Percentiles rank a stretch among this genome's conserved stretches.
Conservation (phyloP, 35 echinoderm and acorn worm genomes). For the Stichopus chloronotus region DNA sequence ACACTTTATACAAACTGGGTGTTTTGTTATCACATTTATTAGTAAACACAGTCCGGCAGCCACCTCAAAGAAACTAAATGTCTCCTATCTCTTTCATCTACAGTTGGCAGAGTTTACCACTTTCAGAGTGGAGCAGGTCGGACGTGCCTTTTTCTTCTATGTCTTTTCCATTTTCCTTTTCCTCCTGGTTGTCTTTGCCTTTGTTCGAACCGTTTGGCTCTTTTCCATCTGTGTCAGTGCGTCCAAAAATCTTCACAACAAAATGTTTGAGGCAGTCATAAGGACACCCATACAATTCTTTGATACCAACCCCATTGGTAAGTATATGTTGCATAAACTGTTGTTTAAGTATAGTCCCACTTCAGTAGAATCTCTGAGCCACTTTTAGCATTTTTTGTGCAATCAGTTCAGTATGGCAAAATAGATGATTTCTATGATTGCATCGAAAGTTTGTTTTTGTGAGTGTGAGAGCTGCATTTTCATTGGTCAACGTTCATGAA, state of each 20-base stretch:
- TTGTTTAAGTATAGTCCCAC: no score
- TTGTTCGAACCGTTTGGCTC: constrained; percentile 64
- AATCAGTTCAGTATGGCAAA: no score
- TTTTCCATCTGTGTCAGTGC: constrained; percentile 73
- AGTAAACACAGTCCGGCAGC: no score
- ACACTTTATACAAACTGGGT: no score
- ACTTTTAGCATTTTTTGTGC: no score
- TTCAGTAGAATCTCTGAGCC: no score
- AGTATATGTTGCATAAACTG: constrained; percentile 1
- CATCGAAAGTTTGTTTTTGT: no score
- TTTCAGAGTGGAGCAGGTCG: constrained; percentile 30
- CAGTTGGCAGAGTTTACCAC: constrained; percentile 23
- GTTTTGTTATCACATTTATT: no score
- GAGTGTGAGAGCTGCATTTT: no score
- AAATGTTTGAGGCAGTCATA: constrained; percentile 85
- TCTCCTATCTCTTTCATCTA: not conserved
- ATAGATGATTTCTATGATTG: no score
- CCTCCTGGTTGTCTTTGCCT: constrained; percentile 56
- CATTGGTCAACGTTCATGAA: no score
- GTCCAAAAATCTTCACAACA: constrained; percentile 82
- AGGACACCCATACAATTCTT: constrained; percentile 89
- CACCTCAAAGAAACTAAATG: no score
- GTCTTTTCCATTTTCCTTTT: constrained; percentile 22
- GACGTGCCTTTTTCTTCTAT: constrained; percentile 31
- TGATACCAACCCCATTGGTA: constrained; percentile 93